phyloP scores from a whole-genome alignment of 2,113 vertebrate species.

The Gobius niger region DNA sequence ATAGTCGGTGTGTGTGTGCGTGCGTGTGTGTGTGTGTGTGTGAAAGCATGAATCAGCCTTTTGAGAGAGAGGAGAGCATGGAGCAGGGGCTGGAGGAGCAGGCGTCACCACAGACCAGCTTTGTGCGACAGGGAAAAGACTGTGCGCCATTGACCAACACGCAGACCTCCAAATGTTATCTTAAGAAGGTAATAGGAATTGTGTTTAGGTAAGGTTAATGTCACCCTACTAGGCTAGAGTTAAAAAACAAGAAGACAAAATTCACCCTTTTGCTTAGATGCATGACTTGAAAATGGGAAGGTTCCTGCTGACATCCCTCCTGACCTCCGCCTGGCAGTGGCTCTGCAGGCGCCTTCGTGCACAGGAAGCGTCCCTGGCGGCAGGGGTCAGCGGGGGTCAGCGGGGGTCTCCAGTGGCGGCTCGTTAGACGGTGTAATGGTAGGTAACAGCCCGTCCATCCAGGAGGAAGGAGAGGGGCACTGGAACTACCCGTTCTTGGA shows the following conservation, averaged over 20 bases:
- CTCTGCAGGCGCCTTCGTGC: slow-evolving; percentile 43
- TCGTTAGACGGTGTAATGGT: slow-evolving; percentile 64
- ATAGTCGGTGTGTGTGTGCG: slow-evolving; percentile 44
- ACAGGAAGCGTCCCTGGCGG: slow-evolving; percentile 65
- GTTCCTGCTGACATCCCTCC: too few relatives aligned
- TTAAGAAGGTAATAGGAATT: slow-evolving; percentile 33
- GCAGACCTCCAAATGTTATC: slow-evolving; percentile 69
- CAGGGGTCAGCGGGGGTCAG: slow-evolving; percentile 60
- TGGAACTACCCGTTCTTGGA: slow-evolving; percentile 33
- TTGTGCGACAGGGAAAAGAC: slow-evolving; percentile 58
- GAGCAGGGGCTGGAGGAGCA: slow-evolving; percentile 61
- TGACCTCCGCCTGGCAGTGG: slow-evolving; percentile 62
- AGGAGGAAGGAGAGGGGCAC: slow-evolving; percentile 46
- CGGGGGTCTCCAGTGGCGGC: slow-evolving; percentile 54
- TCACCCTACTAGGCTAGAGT: too few relatives aligned
- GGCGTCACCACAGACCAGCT: slow-evolving; percentile 73
- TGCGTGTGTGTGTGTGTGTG: slow-evolving; percentile 40
- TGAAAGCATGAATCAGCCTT: slow-evolving; percentile 76
- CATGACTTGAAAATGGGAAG: too few relatives aligned
- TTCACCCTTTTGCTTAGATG: too few relatives aligned
- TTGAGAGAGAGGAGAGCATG: slow-evolving; percentile 54
- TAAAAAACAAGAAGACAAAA: too few relatives aligned
- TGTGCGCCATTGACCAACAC: slow-evolving; percentile 43
- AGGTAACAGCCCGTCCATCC: slow-evolving; percentile 53
- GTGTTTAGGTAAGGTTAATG: too few relatives aligned